Evolutionary conservation across 1,140 invertebrate species (phyloP).

Genomic region (Drosophila yakuba): DNA sequence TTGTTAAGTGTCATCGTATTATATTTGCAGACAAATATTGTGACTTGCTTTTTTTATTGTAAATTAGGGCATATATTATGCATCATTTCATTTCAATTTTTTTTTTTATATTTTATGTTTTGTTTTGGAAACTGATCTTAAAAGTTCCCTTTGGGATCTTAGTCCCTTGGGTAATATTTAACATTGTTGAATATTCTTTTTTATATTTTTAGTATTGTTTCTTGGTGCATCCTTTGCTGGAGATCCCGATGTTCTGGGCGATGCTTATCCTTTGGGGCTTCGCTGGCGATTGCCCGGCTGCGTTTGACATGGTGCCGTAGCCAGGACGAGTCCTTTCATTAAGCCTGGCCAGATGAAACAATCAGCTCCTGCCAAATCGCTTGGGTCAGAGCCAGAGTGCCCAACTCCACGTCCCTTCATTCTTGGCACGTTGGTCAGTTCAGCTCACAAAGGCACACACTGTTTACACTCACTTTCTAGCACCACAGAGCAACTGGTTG

Average conservation of each 20-base stretch:
- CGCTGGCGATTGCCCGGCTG: conserved; percentile 52
- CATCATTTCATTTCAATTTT: not conserved
- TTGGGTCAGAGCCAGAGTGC: conserved; percentile 54
- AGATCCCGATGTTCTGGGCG: conserved; percentile 22
- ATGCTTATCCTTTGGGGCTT: conserved; percentile 70
- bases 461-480: conserved; percentile 30
- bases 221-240: not conserved
- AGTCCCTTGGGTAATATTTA: conserved; percentile 4
- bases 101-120: not conserved
- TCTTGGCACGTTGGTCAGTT: conserved; percentile 78
- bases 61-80: no score
- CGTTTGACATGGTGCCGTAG: conserved; percentile 30
- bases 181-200: conserved; percentile 9
- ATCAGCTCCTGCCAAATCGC: conserved; percentile 43
- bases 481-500: conserved; percentile 54
- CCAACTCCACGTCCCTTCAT: conserved; percentile 10
- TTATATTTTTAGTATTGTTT: not conserved
- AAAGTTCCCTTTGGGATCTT: not conserved
- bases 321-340: conserved; percentile 51
- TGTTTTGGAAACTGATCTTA: not conserved
- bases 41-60: no score
- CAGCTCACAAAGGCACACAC: conserved; percentile 21
- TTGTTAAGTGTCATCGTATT: not conserved
- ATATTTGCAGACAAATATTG: no score
- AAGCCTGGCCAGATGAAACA: conserved; percentile 64